phyloP scores from a whole-genome alignment of 2,797 vertebrate genomes.

The Euphonia xanthogaster region DNA sequence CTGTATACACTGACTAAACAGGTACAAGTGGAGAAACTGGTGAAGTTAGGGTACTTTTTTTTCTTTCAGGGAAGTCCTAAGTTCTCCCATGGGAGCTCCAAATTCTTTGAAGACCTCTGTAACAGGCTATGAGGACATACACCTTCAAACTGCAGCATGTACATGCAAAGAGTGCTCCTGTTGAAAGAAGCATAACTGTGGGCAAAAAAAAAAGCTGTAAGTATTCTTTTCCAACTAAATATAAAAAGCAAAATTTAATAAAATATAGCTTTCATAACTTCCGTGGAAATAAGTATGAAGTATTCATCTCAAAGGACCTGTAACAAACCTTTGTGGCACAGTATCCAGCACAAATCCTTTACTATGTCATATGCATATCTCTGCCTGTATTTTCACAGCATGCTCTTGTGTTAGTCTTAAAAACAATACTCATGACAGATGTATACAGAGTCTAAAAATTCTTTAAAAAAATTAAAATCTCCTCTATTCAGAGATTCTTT shows the following conservation, averaged over 20 bases:
- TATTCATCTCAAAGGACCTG: neutral
- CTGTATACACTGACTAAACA: neutral
- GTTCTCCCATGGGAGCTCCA: neutral
- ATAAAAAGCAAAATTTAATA: neutral
- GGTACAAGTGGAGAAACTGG: neutral
- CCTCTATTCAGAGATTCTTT: constrained; percentile 7
- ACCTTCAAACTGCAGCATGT: fast-evolving
- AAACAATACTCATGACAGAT: neutral
- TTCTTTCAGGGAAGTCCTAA: neutral
- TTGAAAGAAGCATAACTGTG: neutral
- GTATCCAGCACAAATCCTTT: neutral
- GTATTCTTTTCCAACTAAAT: neutral
- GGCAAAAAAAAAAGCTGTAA: neutral
- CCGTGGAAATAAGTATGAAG: neutral
- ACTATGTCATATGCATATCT: neutral
- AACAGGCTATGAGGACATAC: neutral
- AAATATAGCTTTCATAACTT: neutral
- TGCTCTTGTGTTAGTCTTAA: neutral
- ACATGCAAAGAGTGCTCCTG: neutral
- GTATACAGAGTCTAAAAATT: neutral
- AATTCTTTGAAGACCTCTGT: neutral
- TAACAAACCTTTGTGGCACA: neutral
- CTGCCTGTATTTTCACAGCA: neutral
- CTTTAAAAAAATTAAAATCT: neutral
- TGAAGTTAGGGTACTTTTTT: neutral